Evolutionary conservation across 2,113 vertebrate species (phyloP).

Genomic region (Eidolon helvum): DNA sequence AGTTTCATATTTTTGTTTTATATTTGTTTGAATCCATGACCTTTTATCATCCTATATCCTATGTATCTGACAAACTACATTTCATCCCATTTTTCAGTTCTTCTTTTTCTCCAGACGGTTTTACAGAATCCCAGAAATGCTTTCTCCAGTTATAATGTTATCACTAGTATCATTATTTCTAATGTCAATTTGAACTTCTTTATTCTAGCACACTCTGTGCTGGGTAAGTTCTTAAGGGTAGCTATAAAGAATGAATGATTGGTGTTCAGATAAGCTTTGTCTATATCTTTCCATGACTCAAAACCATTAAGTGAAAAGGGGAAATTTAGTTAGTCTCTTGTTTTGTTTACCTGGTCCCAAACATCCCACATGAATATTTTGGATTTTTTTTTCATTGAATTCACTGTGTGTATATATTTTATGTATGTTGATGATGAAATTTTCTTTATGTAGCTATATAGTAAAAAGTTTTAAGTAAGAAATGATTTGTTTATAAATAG

Average conservation of each 20-base stretch:
- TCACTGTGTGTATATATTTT: background rate
- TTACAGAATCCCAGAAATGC: background rate
- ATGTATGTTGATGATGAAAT: background rate
- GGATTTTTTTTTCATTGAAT: background rate
- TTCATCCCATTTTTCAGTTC: background rate
- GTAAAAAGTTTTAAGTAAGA: background rate
- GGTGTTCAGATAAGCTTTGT: background rate
- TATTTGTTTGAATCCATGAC: background rate
- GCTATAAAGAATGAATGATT: background rate
- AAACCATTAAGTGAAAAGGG: conserved; percentile 25
- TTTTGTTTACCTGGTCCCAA: conserved; percentile 20
- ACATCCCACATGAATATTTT: background rate
- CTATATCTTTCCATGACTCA: conserved; percentile 18
- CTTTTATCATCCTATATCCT: background rate
- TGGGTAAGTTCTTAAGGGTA: background rate
- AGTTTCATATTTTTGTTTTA: background rate
- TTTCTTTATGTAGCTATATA: background rate
- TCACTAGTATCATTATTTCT: background rate
- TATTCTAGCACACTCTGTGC: background rate
- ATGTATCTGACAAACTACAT: background rate
- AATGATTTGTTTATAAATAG: background rate
- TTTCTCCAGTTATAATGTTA: background rate
- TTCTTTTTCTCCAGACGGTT: background rate
- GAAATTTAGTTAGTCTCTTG: background rate
- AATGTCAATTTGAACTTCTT: background rate